Evolutionary conservation across 2,113 vertebrate genomes (phyloP).

Genomic region (Paedocypris sp.): DNA sequence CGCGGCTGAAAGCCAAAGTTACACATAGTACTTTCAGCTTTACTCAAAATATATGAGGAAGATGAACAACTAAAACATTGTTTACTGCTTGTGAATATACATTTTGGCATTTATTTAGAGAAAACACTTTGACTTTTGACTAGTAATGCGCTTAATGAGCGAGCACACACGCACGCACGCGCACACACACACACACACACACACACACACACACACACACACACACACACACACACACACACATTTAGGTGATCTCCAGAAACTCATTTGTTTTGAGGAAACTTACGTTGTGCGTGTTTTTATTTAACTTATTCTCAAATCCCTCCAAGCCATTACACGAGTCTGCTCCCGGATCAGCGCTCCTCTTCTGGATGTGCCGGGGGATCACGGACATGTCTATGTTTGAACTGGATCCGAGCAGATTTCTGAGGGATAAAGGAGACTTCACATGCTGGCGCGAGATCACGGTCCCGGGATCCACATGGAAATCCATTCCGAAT

Average conservation of each 20-base stretch:
- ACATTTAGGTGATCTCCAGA: no score
- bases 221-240: no score
- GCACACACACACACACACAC: no score
- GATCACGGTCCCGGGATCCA: constrained; percentile 1
- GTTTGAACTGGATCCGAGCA: constrained; percentile 37
- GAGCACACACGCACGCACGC: no score
- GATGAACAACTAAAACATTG: no score
- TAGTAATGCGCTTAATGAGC: no score
- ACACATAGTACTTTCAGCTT: no score
- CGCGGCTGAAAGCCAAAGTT: neutral
- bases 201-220: no score
- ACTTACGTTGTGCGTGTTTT: constrained; percentile 79
- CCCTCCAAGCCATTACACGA: constrained; percentile 55
- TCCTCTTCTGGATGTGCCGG: constrained; percentile 43
- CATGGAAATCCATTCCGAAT: constrained; percentile 43
- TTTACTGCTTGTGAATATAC: no score
- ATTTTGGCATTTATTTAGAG: no score
- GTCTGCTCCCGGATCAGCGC: constrained; percentile 38
- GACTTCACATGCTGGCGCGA: constrained; percentile 36
- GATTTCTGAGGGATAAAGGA: constrained; percentile 25
- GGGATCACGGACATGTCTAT: constrained; percentile 33
- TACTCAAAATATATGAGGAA: no score
- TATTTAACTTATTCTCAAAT: constrained; percentile 55
- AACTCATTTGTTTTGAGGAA: constrained; percentile 8
- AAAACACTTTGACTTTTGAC: no score